These are phyloP conservation scores for Venusia cambrica DNA, from an alignment of 2,888 invertebrate species.

Conservation along the genomic window DNA sequence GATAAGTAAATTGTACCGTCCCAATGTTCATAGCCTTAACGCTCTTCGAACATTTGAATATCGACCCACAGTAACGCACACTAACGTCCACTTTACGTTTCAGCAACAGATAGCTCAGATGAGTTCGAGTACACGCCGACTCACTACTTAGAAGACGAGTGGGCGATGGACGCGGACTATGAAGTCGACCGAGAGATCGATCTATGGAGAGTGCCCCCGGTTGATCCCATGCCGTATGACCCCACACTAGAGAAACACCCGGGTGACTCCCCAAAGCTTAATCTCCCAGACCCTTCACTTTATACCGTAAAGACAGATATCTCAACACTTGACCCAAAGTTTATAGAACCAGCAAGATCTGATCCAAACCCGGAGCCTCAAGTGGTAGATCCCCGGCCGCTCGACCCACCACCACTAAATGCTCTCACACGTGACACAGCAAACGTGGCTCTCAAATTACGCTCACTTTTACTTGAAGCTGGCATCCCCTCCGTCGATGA, in stretches of 20 bases:
- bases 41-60: too few relatives aligned
- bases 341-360: too few relatives aligned
- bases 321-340: too few relatives aligned
- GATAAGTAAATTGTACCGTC: too few relatives aligned
- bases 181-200: conserved; percentile 22
- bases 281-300: conserved; percentile 53
- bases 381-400: too few relatives aligned
- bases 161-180: conserved; percentile 50
- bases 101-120: conserved; percentile 78
- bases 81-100: conserved; percentile 74
- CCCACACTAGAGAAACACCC: conserved; percentile 15
- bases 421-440: conserved; percentile 34
- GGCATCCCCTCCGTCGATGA: conserved; percentile 57
- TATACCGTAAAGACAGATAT: too few relatives aligned
- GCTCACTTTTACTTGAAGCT: conserved; percentile 53
- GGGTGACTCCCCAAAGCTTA: conserved; percentile 46
- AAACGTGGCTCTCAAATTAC: conserved; percentile 56
- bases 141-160: conserved; percentile 58
- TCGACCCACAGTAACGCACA: too few relatives aligned
- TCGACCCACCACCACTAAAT: conserved; percentile 7
- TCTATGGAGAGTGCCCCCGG: conserved; percentile 26
- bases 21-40: too few relatives aligned
- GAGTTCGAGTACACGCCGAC: conserved; percentile 59
- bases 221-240: conserved; percentile 10
- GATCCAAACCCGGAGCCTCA: too few relatives aligned